Percentiles rank a stretch among this genome's conserved stretches.
Conservation (phyloP, 2,113 vertebrate genomes). For the Centropristis striata region DNA sequence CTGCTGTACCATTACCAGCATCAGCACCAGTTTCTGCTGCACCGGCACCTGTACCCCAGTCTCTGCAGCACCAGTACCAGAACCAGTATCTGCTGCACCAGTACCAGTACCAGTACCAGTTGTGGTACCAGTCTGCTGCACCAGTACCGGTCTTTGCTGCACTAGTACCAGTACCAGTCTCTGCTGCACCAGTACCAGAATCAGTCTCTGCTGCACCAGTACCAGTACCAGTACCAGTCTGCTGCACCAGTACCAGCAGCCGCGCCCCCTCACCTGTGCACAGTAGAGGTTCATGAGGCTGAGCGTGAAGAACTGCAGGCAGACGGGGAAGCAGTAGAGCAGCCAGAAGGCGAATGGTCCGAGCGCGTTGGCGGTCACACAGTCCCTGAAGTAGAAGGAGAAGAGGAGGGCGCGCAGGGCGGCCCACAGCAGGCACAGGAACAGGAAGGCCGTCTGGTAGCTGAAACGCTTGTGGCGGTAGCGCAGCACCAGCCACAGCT, state of each 20-base stretch:
- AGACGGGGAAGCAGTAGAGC: slow-evolving; percentile 96
- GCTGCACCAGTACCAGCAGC: background rate
- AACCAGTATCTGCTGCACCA: no score
- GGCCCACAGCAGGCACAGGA: slow-evolving; percentile 96
- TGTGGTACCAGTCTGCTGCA: no score
- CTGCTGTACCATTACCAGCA: no score
- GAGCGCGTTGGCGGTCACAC: slow-evolving; percentile 91
- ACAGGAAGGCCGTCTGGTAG: slow-evolving; percentile 96
- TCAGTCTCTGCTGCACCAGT: background rate
- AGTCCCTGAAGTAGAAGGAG: slow-evolving; percentile 96
- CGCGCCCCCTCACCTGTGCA: slow-evolving; percentile 88
- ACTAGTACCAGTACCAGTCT: no score
- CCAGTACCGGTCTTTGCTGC: no score
- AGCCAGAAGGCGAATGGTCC: slow-evolving; percentile 95
- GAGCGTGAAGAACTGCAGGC: slow-evolving; percentile 97
- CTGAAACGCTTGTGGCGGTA: slow-evolving; percentile 95
- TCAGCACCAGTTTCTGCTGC: no score
- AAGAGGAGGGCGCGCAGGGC: slow-evolving; percentile 94
- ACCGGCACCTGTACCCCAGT: no score
- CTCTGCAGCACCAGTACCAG: no score
- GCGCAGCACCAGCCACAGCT: slow-evolving; percentile 95
- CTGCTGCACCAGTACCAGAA: no score
- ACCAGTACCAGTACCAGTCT: background rate
- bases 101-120: no score
- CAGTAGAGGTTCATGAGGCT: slow-evolving; percentile 97